Percentiles rank a stretch among this genome's conserved stretches.
phyloP scores from a whole-genome alignment of 2,113 vertebrate genomes.

The Dicentrarchus labrax region DNA sequence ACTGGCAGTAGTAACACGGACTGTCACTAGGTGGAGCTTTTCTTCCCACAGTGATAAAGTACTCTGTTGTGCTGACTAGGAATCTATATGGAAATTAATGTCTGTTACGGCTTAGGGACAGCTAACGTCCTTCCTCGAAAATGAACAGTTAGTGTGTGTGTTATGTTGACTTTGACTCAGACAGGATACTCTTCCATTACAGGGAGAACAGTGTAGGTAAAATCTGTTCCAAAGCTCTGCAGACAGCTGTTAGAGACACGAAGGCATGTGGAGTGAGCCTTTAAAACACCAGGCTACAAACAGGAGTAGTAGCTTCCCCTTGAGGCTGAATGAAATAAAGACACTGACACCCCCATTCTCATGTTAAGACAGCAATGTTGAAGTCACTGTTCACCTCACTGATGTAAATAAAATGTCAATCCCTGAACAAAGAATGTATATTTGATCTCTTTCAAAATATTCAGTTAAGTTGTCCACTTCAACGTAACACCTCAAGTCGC shows the following conservation, averaged over 20 bases:
- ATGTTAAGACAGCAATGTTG: background rate
- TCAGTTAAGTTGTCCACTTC: no score
- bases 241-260: background rate
- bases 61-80: background rate
- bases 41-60: background rate
- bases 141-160: background rate
- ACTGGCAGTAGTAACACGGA: background rate
- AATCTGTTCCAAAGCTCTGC: background rate
- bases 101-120: no score
- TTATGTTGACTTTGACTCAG: background rate
- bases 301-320: background rate
- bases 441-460: background rate
- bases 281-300: background rate
- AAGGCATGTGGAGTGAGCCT: background rate
- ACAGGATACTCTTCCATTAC: background rate
- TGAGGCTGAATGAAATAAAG: background rate
- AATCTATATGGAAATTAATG: background rate
- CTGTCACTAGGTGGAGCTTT: conserved; percentile 6
- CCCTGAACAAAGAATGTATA: no score
- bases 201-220: background rate
- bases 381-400: background rate
- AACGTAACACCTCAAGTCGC: background rate
- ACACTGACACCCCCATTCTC: background rate
- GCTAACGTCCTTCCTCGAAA: background rate
- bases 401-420: background rate